Evolutionary conservation across 2,113 vertebrate genomes (phyloP).

Genomic region (Corythaeola cristata): DNA sequence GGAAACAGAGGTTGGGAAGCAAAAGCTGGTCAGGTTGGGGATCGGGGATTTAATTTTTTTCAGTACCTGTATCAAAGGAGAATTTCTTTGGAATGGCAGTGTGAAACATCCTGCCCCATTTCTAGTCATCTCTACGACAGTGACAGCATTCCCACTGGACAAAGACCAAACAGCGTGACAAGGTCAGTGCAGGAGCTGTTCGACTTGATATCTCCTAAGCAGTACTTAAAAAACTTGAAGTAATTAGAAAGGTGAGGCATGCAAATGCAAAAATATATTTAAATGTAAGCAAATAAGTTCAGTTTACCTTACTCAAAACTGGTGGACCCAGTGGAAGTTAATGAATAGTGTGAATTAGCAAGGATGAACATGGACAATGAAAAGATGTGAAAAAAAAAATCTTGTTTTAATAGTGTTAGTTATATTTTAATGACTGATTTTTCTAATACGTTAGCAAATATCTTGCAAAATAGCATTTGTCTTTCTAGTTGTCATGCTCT

Average conservation of each 20-base stretch:
- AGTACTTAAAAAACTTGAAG: background rate
- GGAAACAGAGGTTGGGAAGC: conserved; percentile 53
- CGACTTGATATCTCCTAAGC: background rate
- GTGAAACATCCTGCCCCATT: conserved; percentile 24
- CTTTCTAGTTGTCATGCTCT: background rate
- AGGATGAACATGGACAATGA: background rate
- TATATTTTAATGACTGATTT: background rate
- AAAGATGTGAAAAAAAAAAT: background rate
- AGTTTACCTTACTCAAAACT: background rate
- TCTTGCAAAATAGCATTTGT: background rate
- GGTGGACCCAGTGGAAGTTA: background rate
- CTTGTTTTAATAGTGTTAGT: background rate
- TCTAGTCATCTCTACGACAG: background rate
- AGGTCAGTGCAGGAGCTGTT: background rate
- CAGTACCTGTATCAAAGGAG: conserved; percentile 42
- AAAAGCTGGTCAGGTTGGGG: conserved; percentile 39
- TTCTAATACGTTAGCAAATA: background rate
- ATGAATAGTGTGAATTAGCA: background rate
- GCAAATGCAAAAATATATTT: background rate
- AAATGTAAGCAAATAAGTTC: background rate
- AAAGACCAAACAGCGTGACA: background rate
- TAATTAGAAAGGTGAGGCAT: background rate
- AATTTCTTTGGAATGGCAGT: background rate
- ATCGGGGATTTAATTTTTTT: background rate
- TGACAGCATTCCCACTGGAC: background rate